Conservation (phyloP, 1,140 invertebrate species). For the Muscidifurax raptorellus region DNA sequence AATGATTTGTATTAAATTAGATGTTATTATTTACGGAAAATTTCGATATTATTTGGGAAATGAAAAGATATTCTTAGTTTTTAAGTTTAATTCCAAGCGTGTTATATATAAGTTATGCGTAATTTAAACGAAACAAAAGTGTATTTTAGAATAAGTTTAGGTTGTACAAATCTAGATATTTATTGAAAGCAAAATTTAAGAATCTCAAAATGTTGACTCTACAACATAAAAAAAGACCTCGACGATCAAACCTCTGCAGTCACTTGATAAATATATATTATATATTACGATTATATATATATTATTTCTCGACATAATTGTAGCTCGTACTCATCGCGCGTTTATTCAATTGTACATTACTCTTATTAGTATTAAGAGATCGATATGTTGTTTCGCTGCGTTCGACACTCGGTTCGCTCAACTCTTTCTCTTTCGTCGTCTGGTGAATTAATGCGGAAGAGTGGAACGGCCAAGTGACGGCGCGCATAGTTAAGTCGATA, state of each 20-base stretch:
- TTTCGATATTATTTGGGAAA: constrained; percentile 47
- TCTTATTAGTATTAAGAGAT: constrained; percentile 59
- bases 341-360: constrained; percentile 63
- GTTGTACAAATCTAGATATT: constrained; percentile 40
- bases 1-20: constrained; percentile 32
- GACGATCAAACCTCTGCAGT: constrained; percentile 20
- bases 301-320: constrained; percentile 49
- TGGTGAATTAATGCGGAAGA: constrained; percentile 31
- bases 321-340: constrained; percentile 52
- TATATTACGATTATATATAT: constrained; percentile 35
- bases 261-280: constrained; percentile 36
- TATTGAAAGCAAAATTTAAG: constrained; percentile 26
- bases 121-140: not conserved
- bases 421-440: constrained; percentile 49
- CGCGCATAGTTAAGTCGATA: constrained; percentile 52
- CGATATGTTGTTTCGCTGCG: constrained; percentile 50
- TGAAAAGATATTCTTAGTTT: constrained; percentile 21
- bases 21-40: constrained; percentile 16
- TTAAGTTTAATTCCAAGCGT: constrained; percentile 33
- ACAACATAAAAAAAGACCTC: not conserved
- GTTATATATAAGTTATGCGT: constrained; percentile 31
- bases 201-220: constrained; percentile 34
- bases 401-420: constrained; percentile 12
- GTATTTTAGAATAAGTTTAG: constrained; percentile 31
- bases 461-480: not conserved